Conservation (phyloP, 2,797 vertebrate genomes). For the Enteromius viviparus region DNA sequence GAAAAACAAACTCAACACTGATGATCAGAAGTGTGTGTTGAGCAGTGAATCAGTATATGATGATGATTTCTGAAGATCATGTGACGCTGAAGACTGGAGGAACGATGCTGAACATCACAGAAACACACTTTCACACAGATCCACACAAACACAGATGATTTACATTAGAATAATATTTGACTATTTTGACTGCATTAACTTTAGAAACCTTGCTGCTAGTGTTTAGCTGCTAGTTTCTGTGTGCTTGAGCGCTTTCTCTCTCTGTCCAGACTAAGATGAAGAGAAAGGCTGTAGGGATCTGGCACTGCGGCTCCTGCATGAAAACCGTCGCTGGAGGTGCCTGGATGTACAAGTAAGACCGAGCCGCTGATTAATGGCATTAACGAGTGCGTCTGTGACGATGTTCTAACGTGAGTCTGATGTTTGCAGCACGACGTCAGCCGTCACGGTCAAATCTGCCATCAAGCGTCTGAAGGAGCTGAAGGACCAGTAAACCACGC, state of each 20-base stretch:
- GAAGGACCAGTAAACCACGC: conserved; percentile 92
- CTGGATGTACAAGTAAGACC: conserved; percentile 96
- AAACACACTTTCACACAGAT: no score
- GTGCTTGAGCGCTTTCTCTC: neutral
- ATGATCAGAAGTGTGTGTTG: no score
- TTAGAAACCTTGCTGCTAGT: no score
- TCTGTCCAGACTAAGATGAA: conserved; percentile 94
- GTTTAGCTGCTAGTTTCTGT: neutral
- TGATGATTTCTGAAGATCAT: no score
- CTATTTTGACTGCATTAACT: no score
- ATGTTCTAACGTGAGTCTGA: neutral
- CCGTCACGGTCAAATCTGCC: conserved; percentile 97
- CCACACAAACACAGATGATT: no score
- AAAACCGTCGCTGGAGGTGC: conserved; percentile 98
- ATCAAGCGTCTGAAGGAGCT: conserved; percentile 98
- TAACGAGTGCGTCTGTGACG: neutral
- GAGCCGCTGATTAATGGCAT: neutral
- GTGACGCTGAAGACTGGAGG: no score
- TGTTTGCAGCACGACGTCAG: conserved; percentile 90
- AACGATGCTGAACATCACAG: no score
- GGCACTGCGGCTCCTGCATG: conserved; percentile 98
- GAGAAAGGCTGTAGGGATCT: conserved; percentile 97
- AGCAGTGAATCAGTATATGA: no score
- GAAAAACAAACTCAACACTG: no score
- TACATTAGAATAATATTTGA: no score